Conservation (phyloP, 1,140 invertebrate genomes). For the Drosophila trapezifrons region DNA sequence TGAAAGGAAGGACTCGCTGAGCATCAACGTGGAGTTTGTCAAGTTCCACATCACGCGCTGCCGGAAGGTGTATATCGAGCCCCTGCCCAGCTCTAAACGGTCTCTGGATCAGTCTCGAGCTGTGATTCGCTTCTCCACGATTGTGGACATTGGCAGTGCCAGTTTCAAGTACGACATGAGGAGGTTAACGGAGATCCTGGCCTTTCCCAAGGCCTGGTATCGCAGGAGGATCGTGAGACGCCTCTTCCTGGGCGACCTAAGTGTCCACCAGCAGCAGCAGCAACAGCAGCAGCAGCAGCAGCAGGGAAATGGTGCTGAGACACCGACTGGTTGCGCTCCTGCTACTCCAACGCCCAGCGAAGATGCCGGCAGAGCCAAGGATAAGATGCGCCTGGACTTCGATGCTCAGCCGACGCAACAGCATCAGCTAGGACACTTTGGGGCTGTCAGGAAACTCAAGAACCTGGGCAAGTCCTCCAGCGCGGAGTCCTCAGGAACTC, state of each 20-base stretch:
- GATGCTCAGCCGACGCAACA: constrained; percentile 36
- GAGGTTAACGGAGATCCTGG: constrained; percentile 97
- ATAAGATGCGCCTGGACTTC: constrained; percentile 69
- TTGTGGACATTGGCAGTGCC: constrained; percentile 98
- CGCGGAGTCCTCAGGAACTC: constrained; percentile 74
- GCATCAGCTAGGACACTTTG: constrained; percentile 65
- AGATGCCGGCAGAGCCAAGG: constrained; percentile 52
- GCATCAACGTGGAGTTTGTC: constrained; percentile 98
- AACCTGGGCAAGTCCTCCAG: constrained; percentile 83
- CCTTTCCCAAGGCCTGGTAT: constrained; percentile 99
- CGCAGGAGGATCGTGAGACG: constrained; percentile 95
- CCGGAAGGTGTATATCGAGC: constrained; percentile 91
- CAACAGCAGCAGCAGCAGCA: constrained; percentile 62
- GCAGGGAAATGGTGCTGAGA: constrained; percentile 42
- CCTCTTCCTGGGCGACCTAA: constrained; percentile 96
- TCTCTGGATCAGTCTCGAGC: constrained; percentile 87
- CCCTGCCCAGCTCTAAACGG: constrained; percentile 84
- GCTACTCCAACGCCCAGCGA: constrained; percentile 67
- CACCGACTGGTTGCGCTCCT: constrained; percentile 45
- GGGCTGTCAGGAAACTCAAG: constrained; percentile 85
- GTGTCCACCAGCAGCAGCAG: constrained; percentile 84
- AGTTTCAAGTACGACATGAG: constrained; percentile 99
- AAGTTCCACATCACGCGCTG: constrained; percentile 97
- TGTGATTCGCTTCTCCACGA: constrained; percentile 95
- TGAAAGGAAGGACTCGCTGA: constrained; percentile 97